Conservation (phyloP, 2,888 invertebrate genomes). For the Trichopoda pennipes region DNA sequence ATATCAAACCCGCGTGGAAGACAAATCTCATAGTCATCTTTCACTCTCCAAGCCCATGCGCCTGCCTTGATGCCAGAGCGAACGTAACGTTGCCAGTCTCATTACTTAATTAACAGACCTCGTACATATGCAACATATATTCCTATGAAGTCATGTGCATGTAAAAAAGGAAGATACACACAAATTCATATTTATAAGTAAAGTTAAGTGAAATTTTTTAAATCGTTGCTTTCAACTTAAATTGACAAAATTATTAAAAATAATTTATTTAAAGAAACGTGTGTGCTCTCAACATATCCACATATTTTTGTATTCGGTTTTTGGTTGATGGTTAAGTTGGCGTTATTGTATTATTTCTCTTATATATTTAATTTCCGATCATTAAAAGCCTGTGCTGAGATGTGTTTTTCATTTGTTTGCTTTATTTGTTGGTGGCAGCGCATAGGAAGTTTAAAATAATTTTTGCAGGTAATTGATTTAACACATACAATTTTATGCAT, state of each 20-base stretch:
- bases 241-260: constrained; percentile 63
- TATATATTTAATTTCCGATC: background rate
- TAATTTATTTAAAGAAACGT: constrained; percentile 50
- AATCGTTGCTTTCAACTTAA: constrained; percentile 50
- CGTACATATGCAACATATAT: too few species aligned
- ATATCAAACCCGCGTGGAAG: too few species aligned
- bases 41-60: too few species aligned
- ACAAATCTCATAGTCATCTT: too few species aligned
- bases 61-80: too few species aligned
- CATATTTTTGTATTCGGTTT: background rate
- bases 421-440: too few species aligned
- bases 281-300: constrained; percentile 11
- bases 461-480: constrained; percentile 46
- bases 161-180: background rate
- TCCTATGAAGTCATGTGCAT: background rate
- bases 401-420: too few species aligned
- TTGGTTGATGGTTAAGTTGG: constrained; percentile 5
- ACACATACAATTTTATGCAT: constrained; percentile 6
- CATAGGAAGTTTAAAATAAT: constrained; percentile 5
- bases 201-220: constrained; percentile 13
- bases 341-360: constrained; percentile 14
- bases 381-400: too few species aligned
- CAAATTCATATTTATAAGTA: background rate
- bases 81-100: too few species aligned
- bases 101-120: too few species aligned